Evolutionary conservation across 2,888 invertebrate genomes (phyloP), one percentile per base, ranked within the genome.

Genomic region (Callyntrura sp.): DNA sequence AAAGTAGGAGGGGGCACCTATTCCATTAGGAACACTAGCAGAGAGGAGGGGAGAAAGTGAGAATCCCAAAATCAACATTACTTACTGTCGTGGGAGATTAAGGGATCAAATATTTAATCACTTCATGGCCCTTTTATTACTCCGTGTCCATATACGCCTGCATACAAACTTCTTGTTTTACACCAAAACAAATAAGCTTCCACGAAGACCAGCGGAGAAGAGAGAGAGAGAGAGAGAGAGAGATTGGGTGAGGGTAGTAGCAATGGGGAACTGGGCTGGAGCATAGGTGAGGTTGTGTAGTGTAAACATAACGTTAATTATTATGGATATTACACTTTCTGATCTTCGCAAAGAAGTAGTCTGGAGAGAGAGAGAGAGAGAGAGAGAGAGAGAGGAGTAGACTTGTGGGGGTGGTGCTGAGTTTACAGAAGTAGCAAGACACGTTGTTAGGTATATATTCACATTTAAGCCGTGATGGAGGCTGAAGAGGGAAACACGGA

Each of bases 81-180:
- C 86, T 86, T 83, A 65, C 78, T 86, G 86, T 86, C 86, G 68
- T 14, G 68, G 79, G 76, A 83, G 88, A 88, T 88, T 88, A 83
- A 83, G 82, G 88, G 88, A 88, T 88, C 88, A 88, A 88, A 88
- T 88, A 88, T 88, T 88, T 88, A 88, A 88, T 88, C 88, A 88
- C 88, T 88, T 62, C 62, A 88, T 88, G 73, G 51, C 17, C 43
- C 48, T 76, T 76, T 62, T 76, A 45, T 83, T 76, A 55, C 45
- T 35, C n/a, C n/a, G n/a, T n/a, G n/a, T n/a, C n/a, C n/a, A n/a
- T n/a, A n/a, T n/a, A n/a, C n/a, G n/a, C n/a, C n/a, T n/a, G 28
- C 65, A 45, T 79, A 81, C 62, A 81, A 68, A 14, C 78, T 12
- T 28, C 6, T 25, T 45, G 48, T 20, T 11, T 11, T 65, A 45